phyloP scores from a whole-genome alignment of 1,140 invertebrate species.

The Zaprionus taronus region DNA sequence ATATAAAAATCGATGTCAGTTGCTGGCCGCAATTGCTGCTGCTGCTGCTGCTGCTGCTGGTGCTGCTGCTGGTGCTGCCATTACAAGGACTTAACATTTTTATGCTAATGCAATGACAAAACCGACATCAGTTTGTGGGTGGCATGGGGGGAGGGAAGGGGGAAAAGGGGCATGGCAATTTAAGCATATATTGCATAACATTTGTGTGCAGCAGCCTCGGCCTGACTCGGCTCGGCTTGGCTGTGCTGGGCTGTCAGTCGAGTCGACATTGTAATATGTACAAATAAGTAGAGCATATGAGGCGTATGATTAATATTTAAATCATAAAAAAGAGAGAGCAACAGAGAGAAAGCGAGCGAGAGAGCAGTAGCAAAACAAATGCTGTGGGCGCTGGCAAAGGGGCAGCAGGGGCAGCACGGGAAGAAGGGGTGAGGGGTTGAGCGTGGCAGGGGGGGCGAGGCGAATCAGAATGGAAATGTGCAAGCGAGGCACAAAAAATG shows the following conservation, averaged over 20 bases:
- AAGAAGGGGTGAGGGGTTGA: too few species aligned
- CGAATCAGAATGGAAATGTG: constrained; percentile 39
- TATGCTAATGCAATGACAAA: constrained; percentile 67
- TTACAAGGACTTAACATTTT: constrained; percentile 63
- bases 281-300: constrained; percentile 67
- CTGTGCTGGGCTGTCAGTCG: constrained; percentile 46
- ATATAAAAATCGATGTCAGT: constrained; percentile 53
- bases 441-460: too few species aligned
- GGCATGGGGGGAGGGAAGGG: background rate
- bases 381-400: constrained; percentile 1
- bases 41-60: constrained; percentile 19
- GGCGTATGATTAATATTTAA: constrained; percentile 69
- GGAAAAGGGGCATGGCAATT: constrained; percentile 21
- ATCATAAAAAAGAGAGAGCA: constrained; percentile 23
- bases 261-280: constrained; percentile 63
- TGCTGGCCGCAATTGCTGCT: constrained; percentile 25
- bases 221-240: constrained; percentile 1
- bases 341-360: background rate
- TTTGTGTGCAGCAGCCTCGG: constrained; percentile 27
- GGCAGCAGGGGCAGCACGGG: background rate
- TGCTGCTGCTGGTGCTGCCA: constrained; percentile 31
- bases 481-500: constrained; percentile 48
- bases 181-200: constrained; percentile 57
- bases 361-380: background rate
- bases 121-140: constrained; percentile 51